Conservation (phyloP, 1,140 invertebrate genomes). For the Arctopsyche grandis region DNA sequence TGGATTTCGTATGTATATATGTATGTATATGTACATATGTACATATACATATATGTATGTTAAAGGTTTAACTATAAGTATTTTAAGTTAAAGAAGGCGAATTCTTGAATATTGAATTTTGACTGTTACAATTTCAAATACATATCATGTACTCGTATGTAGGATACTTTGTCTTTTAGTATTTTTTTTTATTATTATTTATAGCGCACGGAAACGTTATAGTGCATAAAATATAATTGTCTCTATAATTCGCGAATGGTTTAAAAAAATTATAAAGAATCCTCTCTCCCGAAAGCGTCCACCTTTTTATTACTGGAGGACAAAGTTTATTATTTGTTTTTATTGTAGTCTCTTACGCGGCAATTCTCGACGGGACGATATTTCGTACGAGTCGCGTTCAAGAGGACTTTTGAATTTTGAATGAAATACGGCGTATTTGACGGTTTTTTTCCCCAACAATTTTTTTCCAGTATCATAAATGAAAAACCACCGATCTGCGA, state of each 20-base stretch:
- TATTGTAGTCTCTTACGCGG: conserved; percentile 19
- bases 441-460: background rate
- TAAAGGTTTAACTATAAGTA: no score
- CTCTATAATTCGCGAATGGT: background rate
- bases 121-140: no score
- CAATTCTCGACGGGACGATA: conserved; percentile 13
- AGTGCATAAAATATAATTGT: conserved; percentile 2
- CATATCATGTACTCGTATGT: no score
- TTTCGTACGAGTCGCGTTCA: conserved; percentile 13
- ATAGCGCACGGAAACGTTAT: background rate
- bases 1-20: no score
- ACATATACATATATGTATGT: no score
- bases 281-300: background rate
- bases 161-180: no score
- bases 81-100: no score
- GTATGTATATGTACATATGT: no score
- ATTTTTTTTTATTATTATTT: no score
- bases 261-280: conserved; percentile 11
- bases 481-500: background rate
- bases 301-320: conserved; percentile 22
- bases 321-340: conserved; percentile 31
- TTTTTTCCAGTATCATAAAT: no score
- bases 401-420: conserved; percentile 22
- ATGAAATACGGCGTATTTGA: conserved; percentile 56
- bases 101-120: no score